Evolutionary conservation across 2,888 invertebrate species (phyloP).

Genomic region (Conistra vaccinii): DNA sequence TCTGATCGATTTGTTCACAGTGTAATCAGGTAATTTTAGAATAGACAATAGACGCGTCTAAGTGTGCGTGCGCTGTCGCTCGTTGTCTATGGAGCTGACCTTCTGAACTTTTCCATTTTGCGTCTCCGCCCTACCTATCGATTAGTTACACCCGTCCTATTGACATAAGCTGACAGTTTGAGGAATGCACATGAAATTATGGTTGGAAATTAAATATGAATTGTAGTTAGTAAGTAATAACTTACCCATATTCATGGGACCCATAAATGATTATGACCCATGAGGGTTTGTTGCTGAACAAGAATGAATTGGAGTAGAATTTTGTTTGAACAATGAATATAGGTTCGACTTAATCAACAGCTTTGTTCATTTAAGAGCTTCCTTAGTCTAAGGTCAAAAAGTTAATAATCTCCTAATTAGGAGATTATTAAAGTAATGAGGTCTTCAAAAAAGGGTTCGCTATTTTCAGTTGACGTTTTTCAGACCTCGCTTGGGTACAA

Average conservation of each 20-base stretch:
- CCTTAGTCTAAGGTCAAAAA: background rate
- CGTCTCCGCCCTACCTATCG: conserved; percentile 29
- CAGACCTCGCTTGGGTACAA: background rate
- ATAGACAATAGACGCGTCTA: background rate
- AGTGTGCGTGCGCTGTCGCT: background rate
- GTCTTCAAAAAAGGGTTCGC: background rate
- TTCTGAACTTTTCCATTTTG: conserved; percentile 9
- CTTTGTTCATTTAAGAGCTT: background rate
- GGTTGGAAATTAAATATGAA: conserved; percentile 44
- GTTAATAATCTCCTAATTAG: background rate
- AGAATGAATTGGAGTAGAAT: background rate
- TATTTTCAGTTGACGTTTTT: background rate
- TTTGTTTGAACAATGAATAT: background rate
- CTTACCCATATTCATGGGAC: too few relatives aligned
- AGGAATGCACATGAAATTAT: conserved; percentile 38
- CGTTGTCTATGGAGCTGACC: background rate
- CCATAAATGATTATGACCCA: too few relatives aligned
- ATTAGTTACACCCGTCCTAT: conserved; percentile 50
- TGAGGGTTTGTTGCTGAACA: conserved; percentile 2
- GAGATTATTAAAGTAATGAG: background rate
- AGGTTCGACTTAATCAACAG: background rate
- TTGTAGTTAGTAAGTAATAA: conserved; percentile 18
- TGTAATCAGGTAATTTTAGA: background rate
- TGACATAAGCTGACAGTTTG: conserved; percentile 58
- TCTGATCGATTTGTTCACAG: background rate